phyloP scores from a whole-genome alignment of 2,888 invertebrate species.

The Trichogramma evanescens region DNA sequence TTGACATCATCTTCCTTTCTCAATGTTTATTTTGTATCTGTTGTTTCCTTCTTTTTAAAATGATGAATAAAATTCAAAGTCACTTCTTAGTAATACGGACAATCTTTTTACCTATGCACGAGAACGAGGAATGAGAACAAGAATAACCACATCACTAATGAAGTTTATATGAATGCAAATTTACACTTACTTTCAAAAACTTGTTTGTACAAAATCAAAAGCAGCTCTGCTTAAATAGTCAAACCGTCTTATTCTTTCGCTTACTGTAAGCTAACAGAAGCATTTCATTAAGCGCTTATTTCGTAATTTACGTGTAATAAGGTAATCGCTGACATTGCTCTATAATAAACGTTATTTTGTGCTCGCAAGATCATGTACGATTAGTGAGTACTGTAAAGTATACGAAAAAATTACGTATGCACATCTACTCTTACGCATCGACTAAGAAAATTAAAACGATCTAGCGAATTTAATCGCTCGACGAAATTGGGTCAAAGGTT shows the following conservation, averaged over 20 bases:
- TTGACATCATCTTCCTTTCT: slow-evolving; percentile 13
- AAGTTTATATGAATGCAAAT: too few species aligned
- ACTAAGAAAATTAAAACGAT: not conserved
- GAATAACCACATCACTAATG: too few species aligned
- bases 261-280: slow-evolving; percentile 2
- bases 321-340: slow-evolving; percentile 9
- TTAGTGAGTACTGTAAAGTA: too few species aligned
- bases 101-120: too few species aligned
- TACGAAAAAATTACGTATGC: too few species aligned
- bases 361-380: too few species aligned
- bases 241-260: not conserved
- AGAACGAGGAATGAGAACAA: too few species aligned
- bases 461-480: not conserved
- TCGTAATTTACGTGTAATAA: not conserved
- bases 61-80: not conserved
- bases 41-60: not conserved
- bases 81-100: too few species aligned
- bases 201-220: not conserved
- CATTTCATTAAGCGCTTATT: too few species aligned
- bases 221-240: not conserved
- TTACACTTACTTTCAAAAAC: not conserved
- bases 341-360: not conserved
- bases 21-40: not conserved
- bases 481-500: slow-evolving; percentile 5
- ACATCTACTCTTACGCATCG: too few species aligned